Evolutionary conservation across 1,140 invertebrate genomes (phyloP), one percentile per base, ranked within the genome.

Genomic region (Maconellicoccus hirsutus): DNA sequence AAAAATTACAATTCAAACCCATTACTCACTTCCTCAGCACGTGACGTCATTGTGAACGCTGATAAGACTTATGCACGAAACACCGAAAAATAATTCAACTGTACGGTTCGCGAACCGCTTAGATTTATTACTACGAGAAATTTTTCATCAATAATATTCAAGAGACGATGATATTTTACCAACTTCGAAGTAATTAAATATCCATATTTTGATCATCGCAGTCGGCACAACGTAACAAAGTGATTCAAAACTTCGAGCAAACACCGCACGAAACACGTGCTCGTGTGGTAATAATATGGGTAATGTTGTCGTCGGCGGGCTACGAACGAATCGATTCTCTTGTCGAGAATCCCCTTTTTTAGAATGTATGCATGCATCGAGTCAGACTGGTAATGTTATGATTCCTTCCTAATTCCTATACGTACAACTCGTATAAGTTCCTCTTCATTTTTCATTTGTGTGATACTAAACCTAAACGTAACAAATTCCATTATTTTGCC

Each of bases 171-270:
- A 16, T 8, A 52, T 52, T 52, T 8, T 16, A 16, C 16, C 6
- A 52, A 52, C 6, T 52, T 52, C 42, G n/a, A 52, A 52, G 42
- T 52, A 52, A 52, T 52, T 52, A 52, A 52, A 52, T 52, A 52
- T 52, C 42, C 2, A 14, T 52, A 52, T 52, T 52, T 8, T 19
- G 42, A 52, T 52, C 42, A 16, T 52, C 42, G 16, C 42, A 52
- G n/a, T 4, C 42, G 42, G 42, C 6, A 52, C 42, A 8, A 52
- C 42, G 42, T 16, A 16, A 52, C 42, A 52, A 16, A 8, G n/a
- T 52, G 42, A 52, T 8, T 16, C 42, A 14, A 19, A 52, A 52
- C 42, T 52, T 52, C 4, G 42, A 52, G 42, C 42, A 52, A 33
- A 33, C 29, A 33, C 29, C 4, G 12, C 3, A 33, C 29, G 29